Base-by-base conservation (phyloP, 2,797 vertebrate species). In the Falco biarmicus region DNA sequence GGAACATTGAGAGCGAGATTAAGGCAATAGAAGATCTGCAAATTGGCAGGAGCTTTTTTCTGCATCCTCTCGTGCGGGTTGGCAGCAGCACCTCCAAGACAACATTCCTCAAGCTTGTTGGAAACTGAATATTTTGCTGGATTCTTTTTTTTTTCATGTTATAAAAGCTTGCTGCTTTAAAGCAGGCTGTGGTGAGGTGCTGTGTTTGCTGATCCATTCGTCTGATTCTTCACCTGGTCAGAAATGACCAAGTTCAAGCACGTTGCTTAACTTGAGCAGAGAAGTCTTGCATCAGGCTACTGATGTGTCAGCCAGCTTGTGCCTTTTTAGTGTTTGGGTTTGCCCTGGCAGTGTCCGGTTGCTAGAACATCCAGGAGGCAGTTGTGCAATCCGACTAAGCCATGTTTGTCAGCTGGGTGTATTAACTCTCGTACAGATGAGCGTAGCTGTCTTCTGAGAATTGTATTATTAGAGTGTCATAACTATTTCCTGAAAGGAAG, bases 381-480 rank as follows among this genome's bases (percentile, higher is more conserved):
- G 9, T 48, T 45, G 71, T 86, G 75, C 84, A 64, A 25, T 26
- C 54, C 16, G 5, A 15, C 57, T 4, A 2, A 69, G 70, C 25
- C 34, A 6, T 0, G 0, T 15, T 47, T 3, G 2, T 28, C 50
- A 32, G 28, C 48, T 18, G 57, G 59, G 13, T 9, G 7, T 3
- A 1, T 26, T 16, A 18, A 18, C n/a, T 22, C 37, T 4, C 13
- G 16, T 31, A 2, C 43, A 17, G 70, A 20, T 48, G 22, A 48
- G 45, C 60, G 64, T 9, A 22, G 48, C n/a, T 5, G 31, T 28
- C 47, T 65, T 15, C 81, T 18, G 45, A 59, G 60, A 77, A 9
- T 4, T 60, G n/a, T 0, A 0, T 18, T 57, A 0, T 13, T 29
- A n/a, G 29, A 34, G 61, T 13, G 68, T 21, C 37, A 2, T 4